Evolutionary conservation across 2,888 invertebrate genomes (phyloP).

Genomic region (Hydrotaea diabolus): DNA sequence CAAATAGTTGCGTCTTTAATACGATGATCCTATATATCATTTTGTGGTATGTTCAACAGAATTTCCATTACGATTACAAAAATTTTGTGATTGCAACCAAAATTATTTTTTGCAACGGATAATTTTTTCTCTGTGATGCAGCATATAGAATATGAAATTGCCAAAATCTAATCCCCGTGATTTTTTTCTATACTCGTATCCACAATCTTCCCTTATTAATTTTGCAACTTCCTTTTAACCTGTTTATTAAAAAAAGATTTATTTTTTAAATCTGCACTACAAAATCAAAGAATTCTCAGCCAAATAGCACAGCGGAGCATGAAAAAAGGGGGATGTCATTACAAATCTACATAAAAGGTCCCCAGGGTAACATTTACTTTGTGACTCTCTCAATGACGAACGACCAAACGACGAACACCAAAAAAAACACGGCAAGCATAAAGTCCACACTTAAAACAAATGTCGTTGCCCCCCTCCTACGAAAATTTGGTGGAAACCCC

Average conservation of each 20-base stretch:
- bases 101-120: no score
- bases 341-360: constrained; percentile 62
- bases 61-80: no score
- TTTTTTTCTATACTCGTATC: no score
- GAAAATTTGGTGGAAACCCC: not conserved
- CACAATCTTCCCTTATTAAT: not conserved
- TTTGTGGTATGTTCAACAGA: no score
- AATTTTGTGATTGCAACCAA: no score
- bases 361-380: constrained; percentile 68
- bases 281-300: not conserved
- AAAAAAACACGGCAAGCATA: not conserved
- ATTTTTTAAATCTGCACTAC: not conserved
- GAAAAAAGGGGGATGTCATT: constrained; percentile 22
- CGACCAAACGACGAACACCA: no score
- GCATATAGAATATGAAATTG: no score
- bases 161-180: no score
- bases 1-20: no score
- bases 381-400: constrained; percentile 11
- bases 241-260: constrained; percentile 15
- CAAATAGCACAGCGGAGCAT: not conserved
- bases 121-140: no score
- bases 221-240: not conserved
- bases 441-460: constrained; percentile 42
- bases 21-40: no score
- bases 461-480: constrained; percentile 13